Conservation (phyloP, 1,140 invertebrate species). For the Drosophila sp. region DNA sequence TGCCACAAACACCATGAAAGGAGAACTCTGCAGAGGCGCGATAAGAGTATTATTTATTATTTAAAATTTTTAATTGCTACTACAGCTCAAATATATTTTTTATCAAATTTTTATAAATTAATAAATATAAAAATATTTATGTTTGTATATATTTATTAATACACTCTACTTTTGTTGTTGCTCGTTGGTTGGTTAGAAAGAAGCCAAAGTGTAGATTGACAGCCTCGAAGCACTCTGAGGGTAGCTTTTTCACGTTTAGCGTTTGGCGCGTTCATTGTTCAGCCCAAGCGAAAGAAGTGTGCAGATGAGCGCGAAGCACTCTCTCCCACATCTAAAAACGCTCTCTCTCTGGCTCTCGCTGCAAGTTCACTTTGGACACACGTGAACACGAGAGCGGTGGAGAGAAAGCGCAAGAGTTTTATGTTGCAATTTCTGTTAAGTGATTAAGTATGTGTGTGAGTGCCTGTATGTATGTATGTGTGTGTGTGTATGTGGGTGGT, state of each 20-base stretch:
- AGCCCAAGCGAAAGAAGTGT: conserved; percentile 57
- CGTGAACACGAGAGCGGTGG: conserved; percentile 37
- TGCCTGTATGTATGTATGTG: conserved; percentile 14
- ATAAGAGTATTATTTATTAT: conserved; percentile 24
- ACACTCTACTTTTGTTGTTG: conserved; percentile 37
- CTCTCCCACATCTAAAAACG: conserved; percentile 2
- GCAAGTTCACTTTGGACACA: conserved; percentile 39
- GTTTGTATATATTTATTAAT: conserved; percentile 11
- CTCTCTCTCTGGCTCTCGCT: conserved; percentile 18
- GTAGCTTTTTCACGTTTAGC: conserved; percentile 74
- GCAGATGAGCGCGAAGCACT: conserved; percentile 50
- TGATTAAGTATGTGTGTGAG: conserved; percentile 23
- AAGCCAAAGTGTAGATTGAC: conserved; percentile 85
- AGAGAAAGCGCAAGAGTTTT: conserved; percentile 36
- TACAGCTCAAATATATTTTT: background rate
- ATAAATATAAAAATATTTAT: conserved; percentile 14
- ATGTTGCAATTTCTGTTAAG: conserved; percentile 51
- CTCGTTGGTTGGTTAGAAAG: conserved; percentile 75
- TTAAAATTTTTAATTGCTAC: background rate
- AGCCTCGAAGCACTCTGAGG: conserved; percentile 73
- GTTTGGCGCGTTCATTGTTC: conserved; percentile 71
- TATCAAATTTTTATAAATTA: conserved; percentile 11
- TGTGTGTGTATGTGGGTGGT: conserved; percentile 30
- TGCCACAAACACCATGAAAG: conserved; percentile 44
- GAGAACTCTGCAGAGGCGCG: conserved; percentile 37